phyloP scores from a whole-genome alignment of 2,113 vertebrate genomes.

The Paracanthobrama guichenoti region DNA sequence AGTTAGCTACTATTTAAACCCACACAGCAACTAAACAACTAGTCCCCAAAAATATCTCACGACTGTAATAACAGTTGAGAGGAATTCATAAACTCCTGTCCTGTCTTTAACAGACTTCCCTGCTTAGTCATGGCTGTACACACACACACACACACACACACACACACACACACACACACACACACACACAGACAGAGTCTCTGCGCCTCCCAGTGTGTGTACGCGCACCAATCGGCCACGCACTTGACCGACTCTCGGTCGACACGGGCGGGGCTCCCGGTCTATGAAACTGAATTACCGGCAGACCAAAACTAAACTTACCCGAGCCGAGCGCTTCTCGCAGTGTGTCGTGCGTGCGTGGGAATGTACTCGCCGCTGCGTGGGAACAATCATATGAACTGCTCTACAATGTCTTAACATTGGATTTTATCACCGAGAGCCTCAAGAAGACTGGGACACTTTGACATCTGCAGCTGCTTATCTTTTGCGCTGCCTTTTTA shows the following conservation, averaged over 20 bases:
- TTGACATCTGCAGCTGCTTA: background rate
- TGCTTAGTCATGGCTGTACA: slow-evolving; percentile 66
- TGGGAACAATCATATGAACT: slow-evolving; percentile 53
- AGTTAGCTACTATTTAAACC: background rate
- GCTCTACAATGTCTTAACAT: slow-evolving; percentile 47
- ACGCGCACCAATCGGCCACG: slow-evolving; percentile 37
- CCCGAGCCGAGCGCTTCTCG: slow-evolving; percentile 62
- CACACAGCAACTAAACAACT: background rate
- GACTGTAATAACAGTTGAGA: background rate
- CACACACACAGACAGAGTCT: slow-evolving; percentile 39
- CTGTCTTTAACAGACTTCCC: slow-evolving; percentile 40
- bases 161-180: background rate
- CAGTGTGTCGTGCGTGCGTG: slow-evolving; percentile 57
- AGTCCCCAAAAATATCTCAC: background rate
- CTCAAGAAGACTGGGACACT: background rate
- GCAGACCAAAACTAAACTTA: slow-evolving; percentile 75
- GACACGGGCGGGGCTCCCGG: slow-evolving; percentile 74
- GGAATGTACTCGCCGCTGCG: slow-evolving; percentile 69
- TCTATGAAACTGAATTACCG: slow-evolving; percentile 69
- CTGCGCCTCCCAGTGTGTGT: slow-evolving; percentile 60
- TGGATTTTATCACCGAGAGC: slow-evolving; percentile 18
- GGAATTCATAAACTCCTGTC: background rate
- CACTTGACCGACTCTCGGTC: slow-evolving; percentile 58
- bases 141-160: background rate
- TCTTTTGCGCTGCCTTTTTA: slow-evolving; percentile 46